Evolutionary conservation across 1,140 invertebrate genomes (phyloP), one percentile per base, ranked within the genome.

Genomic region (Mactra quadrangularis): DNA sequence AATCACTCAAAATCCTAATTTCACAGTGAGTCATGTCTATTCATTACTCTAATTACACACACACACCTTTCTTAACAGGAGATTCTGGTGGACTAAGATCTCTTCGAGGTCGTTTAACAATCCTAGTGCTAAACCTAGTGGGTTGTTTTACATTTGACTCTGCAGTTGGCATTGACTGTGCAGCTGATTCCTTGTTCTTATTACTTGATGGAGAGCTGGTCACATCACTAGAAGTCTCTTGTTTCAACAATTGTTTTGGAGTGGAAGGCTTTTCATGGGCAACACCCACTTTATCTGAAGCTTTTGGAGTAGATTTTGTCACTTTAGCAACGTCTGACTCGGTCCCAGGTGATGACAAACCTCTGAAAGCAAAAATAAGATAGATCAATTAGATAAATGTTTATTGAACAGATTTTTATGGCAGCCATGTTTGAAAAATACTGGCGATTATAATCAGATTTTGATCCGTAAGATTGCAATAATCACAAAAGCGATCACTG

Each of bases 21-120:
- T n/a, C n/a, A n/a, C n/a, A n/a, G n/a, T n/a, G n/a, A n/a, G n/a
- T n/a, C n/a, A n/a, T n/a, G n/a, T n/a, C n/a, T n/a, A n/a, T n/a
- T n/a, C n/a, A n/a, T n/a, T n/a, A n/a, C n/a, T n/a, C n/a, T n/a
- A n/a, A n/a, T n/a, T n/a, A n/a, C n/a, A n/a, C n/a, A n/a, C n/a
- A n/a, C 38, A 22, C 38, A 87, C 86, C 83, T 81, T 89, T 89
- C 57, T 89, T 89, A 11, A 85, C 85, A 19, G 88, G 88, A 22
- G 88, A 89, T 41, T 84, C 83, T 25, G 87, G 87, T 15, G 88
- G 88, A 57, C 88, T 89, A 0, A 85, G 60, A 64, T 89, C 87
- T 52, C 87, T 81, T 74, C 81, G 84, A 31, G 88, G 87, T 68
- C 81, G 86, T 83, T 85, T 87, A 1, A 89, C 83, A n/a, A 88